Percentiles rank a stretch among this genome's conserved stretches.
phyloP scores from a whole-genome alignment of 2,888 invertebrate species.

The Cabera pusaria region DNA sequence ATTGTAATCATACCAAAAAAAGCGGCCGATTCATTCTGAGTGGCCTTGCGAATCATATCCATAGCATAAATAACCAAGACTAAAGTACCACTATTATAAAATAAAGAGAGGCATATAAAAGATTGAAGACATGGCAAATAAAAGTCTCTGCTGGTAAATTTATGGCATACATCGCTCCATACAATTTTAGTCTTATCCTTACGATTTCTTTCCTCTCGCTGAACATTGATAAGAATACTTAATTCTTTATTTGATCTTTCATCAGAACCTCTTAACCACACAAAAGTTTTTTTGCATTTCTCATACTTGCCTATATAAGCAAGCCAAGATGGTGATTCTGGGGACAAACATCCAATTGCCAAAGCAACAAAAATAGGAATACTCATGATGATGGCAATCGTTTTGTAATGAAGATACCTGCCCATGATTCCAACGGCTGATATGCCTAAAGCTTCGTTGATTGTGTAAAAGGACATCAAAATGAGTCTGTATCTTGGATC shows the following conservation, averaged over 20 bases:
- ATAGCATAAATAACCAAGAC: constrained; percentile 17
- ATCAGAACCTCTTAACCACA: constrained; percentile 22
- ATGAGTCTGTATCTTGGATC: constrained; percentile 26
- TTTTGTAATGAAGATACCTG: constrained; percentile 30
- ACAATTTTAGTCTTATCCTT: background rate
- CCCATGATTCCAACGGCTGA: constrained; percentile 18
- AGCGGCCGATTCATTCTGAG: constrained; percentile 9
- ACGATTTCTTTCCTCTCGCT: constrained; percentile 2
- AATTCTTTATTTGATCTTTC: constrained; percentile 23
- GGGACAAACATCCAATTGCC: constrained; percentile 16
- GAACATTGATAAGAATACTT: constrained; percentile 11
- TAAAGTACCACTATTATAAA: constrained; percentile 18
- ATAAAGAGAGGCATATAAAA: constrained; percentile 6
- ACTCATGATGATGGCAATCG: constrained; percentile 19
- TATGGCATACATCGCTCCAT: background rate
- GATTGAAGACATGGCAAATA: constrained; percentile 16
- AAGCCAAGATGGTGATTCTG: constrained; percentile 31
- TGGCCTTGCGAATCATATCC: constrained; percentile 9
- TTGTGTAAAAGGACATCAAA: constrained; percentile 16
- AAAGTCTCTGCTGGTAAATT: constrained; percentile 13
- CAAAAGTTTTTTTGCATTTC: constrained; percentile 23
- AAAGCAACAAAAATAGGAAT: constrained; percentile 20
- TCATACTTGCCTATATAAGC: constrained; percentile 26
- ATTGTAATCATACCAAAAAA: constrained; percentile 13
- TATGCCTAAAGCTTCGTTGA: constrained; percentile 20